Evolutionary conservation across 2,797 vertebrate genomes (phyloP).

Genomic region (Schizopygopsis pylzovi): DNA sequence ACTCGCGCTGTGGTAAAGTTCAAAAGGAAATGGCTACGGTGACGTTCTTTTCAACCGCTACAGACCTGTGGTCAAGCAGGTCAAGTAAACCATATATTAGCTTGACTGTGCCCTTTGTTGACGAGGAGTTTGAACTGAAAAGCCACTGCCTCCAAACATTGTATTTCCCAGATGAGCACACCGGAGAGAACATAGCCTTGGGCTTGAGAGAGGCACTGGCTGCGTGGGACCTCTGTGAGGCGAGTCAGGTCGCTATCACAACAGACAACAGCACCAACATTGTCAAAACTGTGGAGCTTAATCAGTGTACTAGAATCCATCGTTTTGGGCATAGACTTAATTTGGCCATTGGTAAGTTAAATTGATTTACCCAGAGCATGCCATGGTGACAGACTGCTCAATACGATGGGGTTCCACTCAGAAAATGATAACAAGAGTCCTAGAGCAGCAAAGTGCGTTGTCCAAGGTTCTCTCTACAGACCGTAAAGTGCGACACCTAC

Average conservation of each 20-base stretch:
- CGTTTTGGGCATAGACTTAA: conserved; percentile 18
- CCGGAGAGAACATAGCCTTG: background rate
- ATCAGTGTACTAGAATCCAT: conserved; percentile 7
- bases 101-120: no score
- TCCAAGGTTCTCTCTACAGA: background rate
- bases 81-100: no score
- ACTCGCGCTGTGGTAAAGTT: no score
- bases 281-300: background rate
- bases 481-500: background rate
- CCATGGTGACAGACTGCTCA: conserved; percentile 12
- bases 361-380: background rate
- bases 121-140: background rate
- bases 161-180: conserved; percentile 2
- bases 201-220: conserved; percentile 10
- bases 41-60: no score
- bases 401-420: conserved; percentile 20
- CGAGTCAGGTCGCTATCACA: background rate
- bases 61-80: no score
- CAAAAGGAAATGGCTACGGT: no score
- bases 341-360: background rate
- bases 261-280: background rate
- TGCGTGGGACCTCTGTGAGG: background rate
- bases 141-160: background rate
- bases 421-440: conserved; percentile 20
- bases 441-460: conserved; percentile 38